phyloP scores from a whole-genome alignment of 2,888 invertebrate species.

The Amblyjoppa fuscipennis region DNA sequence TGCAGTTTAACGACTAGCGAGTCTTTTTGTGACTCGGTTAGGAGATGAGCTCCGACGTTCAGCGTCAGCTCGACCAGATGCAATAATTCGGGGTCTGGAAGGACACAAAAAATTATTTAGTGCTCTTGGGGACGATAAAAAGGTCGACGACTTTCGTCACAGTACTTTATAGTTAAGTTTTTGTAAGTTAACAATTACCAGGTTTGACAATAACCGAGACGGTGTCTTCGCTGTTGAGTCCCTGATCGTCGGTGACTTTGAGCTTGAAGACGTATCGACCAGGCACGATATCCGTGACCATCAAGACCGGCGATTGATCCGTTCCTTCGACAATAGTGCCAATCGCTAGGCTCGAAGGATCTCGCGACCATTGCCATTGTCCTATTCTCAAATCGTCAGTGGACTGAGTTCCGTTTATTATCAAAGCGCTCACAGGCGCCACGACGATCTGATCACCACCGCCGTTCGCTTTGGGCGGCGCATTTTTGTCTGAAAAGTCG shows the following conservation, averaged over 20 bases:
- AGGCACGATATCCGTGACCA: slow-evolving; percentile 93
- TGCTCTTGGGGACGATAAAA: neutral
- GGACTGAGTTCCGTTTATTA: slow-evolving; percentile 94
- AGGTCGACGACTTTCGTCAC: neutral
- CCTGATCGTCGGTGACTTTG: slow-evolving; percentile 96
- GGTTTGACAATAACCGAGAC: slow-evolving; percentile 93
- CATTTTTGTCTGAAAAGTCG: slow-evolving; percentile 91
- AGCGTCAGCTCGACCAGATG: slow-evolving; percentile 94
- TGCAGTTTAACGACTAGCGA: slow-evolving; percentile 93
- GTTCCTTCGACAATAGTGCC: slow-evolving; percentile 93
- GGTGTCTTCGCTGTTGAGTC: slow-evolving; percentile 92
- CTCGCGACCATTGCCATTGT: slow-evolving; percentile 93
- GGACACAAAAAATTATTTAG: slow-evolving; percentile 33
- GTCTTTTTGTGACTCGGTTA: slow-evolving; percentile 91
- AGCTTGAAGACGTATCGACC: slow-evolving; percentile 96
- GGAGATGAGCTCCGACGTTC: slow-evolving; percentile 90
- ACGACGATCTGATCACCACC: slow-evolving; percentile 93
- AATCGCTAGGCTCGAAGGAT: slow-evolving; percentile 92
- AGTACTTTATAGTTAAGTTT: neutral
- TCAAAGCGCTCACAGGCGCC: slow-evolving; percentile 91
- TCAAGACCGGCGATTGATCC: slow-evolving; percentile 92
- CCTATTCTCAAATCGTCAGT: slow-evolving; percentile 95
- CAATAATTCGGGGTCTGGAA: slow-evolving; percentile 90
- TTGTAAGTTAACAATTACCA: slow-evolving; percentile 81
- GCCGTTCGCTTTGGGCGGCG: slow-evolving; percentile 94